Conservation (phyloP, 2,888 invertebrate species). For the Apomyelois bistriatella region DNA sequence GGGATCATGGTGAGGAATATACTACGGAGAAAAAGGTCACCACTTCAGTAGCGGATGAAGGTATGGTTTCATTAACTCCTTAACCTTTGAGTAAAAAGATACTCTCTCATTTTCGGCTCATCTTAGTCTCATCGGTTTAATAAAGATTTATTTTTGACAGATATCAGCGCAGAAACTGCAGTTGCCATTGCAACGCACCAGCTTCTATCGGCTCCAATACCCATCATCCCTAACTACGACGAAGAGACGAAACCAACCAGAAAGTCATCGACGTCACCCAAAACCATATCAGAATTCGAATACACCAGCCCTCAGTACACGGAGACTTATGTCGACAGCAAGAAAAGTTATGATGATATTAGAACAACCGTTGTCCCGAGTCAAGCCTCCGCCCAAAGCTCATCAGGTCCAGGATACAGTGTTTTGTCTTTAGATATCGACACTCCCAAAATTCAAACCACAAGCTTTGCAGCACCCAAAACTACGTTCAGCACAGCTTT, state of each 20-base stretch:
- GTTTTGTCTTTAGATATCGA: constrained; percentile 17
- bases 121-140: too few species aligned
- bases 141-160: constrained; percentile 34
- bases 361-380: constrained; percentile 20
- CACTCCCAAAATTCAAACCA: constrained; percentile 13
- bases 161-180: constrained; percentile 63
- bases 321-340: constrained; percentile 31
- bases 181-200: constrained; percentile 72
- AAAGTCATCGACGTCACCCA: constrained; percentile 33
- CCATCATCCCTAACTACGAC: constrained; percentile 54
- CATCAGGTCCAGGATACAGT: constrained; percentile 15
- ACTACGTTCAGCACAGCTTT: constrained; percentile 19
- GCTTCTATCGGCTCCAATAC: constrained; percentile 66
- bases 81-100: too few species aligned
- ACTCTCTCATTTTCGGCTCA: too few species aligned
- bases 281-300: constrained; percentile 51
- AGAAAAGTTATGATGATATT: constrained; percentile 19
- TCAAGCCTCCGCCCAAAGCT: constrained; percentile 15
- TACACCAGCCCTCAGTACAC: constrained; percentile 52
- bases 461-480: constrained; percentile 16
- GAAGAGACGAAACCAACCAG: constrained; percentile 42
- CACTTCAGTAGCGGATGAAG: constrained; percentile 39
- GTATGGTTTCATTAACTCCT: constrained; percentile 37
- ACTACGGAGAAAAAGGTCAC: constrained; percentile 46
- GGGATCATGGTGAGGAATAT: constrained; percentile 38